phyloP scores from a whole-genome alignment of 2,797 vertebrate species.

The Neosalanx taihuensis region DNA sequence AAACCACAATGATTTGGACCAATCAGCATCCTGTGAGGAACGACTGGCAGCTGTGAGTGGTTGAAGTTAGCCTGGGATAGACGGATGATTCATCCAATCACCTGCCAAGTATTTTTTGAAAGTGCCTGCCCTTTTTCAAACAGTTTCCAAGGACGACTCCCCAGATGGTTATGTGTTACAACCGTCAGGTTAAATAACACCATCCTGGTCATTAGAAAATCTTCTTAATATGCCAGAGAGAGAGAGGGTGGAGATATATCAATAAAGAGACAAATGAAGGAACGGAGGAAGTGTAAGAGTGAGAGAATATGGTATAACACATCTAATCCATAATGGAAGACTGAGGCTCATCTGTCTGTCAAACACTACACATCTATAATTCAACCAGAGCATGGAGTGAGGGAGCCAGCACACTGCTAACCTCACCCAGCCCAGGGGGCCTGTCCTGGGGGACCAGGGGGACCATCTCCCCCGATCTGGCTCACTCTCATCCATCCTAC shows the following conservation, averaged over 20 bases:
- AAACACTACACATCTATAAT: conserved; percentile 6
- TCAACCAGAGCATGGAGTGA: conserved; percentile 2
- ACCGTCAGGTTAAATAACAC: no score
- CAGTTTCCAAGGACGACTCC: no score
- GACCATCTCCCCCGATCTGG: background rate
- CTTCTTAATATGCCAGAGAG: background rate
- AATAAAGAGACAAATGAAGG: no score
- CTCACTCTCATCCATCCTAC: background rate
- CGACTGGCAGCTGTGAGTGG: no score
- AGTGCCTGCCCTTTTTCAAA: no score
- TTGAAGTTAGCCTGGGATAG: no score
- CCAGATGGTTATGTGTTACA: no score
- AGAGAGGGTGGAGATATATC: background rate
- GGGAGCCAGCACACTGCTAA: background rate
- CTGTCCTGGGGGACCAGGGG: conserved; percentile 8
- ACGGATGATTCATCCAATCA: no score
- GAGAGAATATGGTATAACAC: background rate
- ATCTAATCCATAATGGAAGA: background rate
- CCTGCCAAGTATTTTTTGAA: no score
- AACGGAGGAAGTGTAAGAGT: background rate
- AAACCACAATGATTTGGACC: no score
- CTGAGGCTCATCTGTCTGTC: background rate
- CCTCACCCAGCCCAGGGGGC: background rate
- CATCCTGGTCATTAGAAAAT: no score
- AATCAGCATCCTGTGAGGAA: no score